Evolutionary conservation across 2,797 vertebrate genomes (phyloP).

Genomic region (Manis javanica): DNA sequence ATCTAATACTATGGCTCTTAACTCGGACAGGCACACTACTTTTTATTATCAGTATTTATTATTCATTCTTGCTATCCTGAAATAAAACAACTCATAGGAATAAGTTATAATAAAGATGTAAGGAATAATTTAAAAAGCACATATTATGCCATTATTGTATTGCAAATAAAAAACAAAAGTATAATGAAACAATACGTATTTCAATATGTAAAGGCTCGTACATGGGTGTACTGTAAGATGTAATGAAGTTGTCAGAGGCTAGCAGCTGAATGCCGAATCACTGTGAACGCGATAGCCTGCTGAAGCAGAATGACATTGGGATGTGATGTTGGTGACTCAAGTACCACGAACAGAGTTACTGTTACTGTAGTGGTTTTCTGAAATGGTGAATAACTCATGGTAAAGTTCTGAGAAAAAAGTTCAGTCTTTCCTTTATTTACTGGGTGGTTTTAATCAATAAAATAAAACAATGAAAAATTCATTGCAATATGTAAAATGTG

Average conservation of each 20-base stretch:
- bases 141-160: background rate
- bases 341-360: background rate
- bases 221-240: background rate
- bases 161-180: constrained; percentile 30
- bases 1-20: background rate
- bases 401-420: background rate
- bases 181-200: constrained; percentile 19
- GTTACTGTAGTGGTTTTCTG: background rate
- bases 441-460: background rate
- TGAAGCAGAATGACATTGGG: background rate
- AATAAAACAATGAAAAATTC: constrained; percentile 28
- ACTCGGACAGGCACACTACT: background rate
- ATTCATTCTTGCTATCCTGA: background rate
- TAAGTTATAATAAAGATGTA: constrained; percentile 8
- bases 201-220: constrained; percentile 21
- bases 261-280: background rate
- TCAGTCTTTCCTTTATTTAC: background rate
- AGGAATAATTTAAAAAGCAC: background rate
- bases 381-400: constrained; percentile 12
- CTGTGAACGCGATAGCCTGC: background rate
- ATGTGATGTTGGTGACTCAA: background rate
- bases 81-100: constrained; percentile 32
- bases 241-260: background rate
- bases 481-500: background rate
- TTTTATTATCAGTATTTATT: background rate